Conservation (phyloP, 2,888 invertebrate genomes). For the Spialia ferax region DNA sequence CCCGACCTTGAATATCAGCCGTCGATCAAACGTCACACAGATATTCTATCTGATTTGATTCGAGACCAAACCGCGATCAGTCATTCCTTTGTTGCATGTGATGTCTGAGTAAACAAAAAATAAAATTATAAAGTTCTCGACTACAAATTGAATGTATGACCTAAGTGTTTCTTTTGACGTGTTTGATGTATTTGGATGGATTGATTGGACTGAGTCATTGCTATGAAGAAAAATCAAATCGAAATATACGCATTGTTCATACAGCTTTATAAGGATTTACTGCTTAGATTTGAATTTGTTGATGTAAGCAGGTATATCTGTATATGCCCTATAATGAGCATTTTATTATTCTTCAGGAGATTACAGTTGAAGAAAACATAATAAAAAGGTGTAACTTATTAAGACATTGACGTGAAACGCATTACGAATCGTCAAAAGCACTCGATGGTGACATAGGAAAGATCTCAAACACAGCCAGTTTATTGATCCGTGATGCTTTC, state of each 20-base stretch:
- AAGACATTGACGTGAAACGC: slow-evolving; percentile 24
- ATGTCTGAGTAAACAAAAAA: slow-evolving; percentile 51
- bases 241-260: not conserved
- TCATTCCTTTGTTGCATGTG: slow-evolving; percentile 64
- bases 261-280: slow-evolving; percentile 7
- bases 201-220: slow-evolving; percentile 36
- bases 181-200: slow-evolving; percentile 37
- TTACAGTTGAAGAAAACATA: not conserved
- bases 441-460: slow-evolving; percentile 28
- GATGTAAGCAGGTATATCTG: too few species aligned
- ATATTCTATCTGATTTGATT: slow-evolving; percentile 58
- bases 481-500: slow-evolving; percentile 38
- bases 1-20: slow-evolving; percentile 70
- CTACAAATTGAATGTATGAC: slow-evolving; percentile 38
- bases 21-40: slow-evolving; percentile 79
- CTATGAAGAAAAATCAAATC: slow-evolving; percentile 17
- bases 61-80: slow-evolving; percentile 63
- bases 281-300: not conserved
- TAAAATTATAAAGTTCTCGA: slow-evolving; percentile 37
- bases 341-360: not conserved
- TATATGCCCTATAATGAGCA: not conserved
- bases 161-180: slow-evolving; percentile 38
- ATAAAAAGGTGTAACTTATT: slow-evolving; percentile 23
- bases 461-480: slow-evolving; percentile 36
- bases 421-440: slow-evolving; percentile 15